phyloP scores from a whole-genome alignment of 2,113 vertebrate genomes.

The Grantiella picta region DNA sequence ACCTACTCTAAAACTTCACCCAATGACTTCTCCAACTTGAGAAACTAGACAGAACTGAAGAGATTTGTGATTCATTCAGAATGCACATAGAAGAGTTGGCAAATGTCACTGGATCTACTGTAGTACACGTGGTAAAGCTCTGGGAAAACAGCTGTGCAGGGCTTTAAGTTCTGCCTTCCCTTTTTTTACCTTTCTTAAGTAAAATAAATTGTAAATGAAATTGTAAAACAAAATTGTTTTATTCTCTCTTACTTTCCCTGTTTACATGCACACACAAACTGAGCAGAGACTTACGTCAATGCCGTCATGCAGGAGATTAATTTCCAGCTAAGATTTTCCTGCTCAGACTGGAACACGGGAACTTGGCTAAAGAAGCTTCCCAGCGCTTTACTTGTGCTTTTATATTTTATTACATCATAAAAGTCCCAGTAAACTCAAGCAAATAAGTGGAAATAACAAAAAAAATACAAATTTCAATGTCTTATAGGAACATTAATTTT shows the following conservation, averaged over 20 bases:
- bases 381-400: not conserved
- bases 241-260: constrained; percentile 4
- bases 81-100: not conserved
- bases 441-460: not conserved
- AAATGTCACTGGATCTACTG: not conserved
- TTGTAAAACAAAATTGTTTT: not conserved
- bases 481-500: not conserved
- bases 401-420: not conserved
- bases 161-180: not conserved
- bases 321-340: constrained; percentile 14
- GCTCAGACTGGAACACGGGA: not conserved
- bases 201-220: not conserved
- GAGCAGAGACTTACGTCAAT: constrained; percentile 12
- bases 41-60: constrained; percentile 26
- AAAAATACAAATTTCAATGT: not conserved
- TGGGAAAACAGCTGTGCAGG: not conserved
- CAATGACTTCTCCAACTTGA: constrained; percentile 52
- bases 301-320: not conserved
- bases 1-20: constrained; percentile 48
- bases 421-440: not conserved
- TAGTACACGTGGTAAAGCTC: not conserved
- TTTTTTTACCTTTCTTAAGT: not conserved
- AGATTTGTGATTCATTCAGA: constrained; percentile 54
- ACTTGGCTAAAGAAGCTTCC: constrained; percentile 9
- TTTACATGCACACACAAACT: constrained; percentile 14